Conservation (phyloP, 1,140 invertebrate species). For the Mesaphorura yosii region DNA sequence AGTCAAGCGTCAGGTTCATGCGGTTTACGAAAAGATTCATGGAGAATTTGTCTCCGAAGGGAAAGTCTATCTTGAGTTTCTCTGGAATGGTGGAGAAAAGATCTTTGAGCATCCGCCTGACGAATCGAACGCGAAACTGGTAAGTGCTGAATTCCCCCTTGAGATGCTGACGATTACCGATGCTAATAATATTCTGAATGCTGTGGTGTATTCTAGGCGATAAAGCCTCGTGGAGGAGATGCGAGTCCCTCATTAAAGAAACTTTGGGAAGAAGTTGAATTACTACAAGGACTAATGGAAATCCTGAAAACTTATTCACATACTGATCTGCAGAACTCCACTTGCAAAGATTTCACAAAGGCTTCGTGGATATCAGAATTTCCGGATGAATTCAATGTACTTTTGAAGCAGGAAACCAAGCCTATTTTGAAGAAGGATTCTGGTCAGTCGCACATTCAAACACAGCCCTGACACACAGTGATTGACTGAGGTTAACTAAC, state of each 20-base stretch:
- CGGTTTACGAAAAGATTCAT: slow-evolving; percentile 27
- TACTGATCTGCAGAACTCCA: background rate
- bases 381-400: background rate
- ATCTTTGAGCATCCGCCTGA: slow-evolving; percentile 23
- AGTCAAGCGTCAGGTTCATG: slow-evolving; percentile 21
- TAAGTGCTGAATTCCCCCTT: background rate
- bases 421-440: slow-evolving; percentile 19
- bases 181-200: background rate
- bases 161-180: background rate
- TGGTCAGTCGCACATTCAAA: slow-evolving; percentile 9
- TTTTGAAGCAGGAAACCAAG: slow-evolving; percentile 14
- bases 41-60: slow-evolving; percentile 22
- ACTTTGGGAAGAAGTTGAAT: slow-evolving; percentile 24
- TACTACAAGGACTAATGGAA: slow-evolving; percentile 1
- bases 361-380: background rate
- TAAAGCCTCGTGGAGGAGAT: slow-evolving; percentile 23
- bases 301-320: too few relatives aligned
- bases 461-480: background rate
- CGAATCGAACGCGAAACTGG: slow-evolving; percentile 19
- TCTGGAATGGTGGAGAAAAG: slow-evolving; percentile 18
- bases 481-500: background rate
- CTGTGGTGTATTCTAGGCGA: slow-evolving; percentile 12
- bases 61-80: slow-evolving; percentile 27
- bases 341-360: background rate
- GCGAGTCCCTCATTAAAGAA: slow-evolving; percentile 20